Evolutionary conservation across 2,113 vertebrate species (phyloP).

Genomic region (Amblyopsis rosae): DNA sequence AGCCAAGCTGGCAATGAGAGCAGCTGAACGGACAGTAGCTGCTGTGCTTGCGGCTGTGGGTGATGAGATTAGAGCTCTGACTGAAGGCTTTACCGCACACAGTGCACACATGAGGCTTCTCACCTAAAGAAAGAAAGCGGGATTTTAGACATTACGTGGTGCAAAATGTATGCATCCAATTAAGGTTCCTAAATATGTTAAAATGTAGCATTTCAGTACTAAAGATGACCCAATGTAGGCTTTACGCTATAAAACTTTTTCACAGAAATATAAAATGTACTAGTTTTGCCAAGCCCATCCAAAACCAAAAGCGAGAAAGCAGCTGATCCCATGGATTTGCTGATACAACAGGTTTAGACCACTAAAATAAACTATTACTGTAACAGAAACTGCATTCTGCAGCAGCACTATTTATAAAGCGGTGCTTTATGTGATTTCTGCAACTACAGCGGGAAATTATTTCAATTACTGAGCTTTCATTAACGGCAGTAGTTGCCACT

Average conservation of each 20-base stretch:
- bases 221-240: not conserved
- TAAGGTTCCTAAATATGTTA: not conserved
- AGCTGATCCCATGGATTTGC: too few relatives aligned
- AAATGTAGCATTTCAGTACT: not conserved
- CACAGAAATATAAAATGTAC: too few relatives aligned
- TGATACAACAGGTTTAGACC: too few relatives aligned
- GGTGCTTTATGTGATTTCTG: not conserved
- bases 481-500: not conserved
- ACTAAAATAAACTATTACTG: not conserved
- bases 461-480: not conserved
- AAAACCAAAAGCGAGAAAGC: too few relatives aligned
- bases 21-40: slow-evolving; percentile 75
- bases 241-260: too few relatives aligned
- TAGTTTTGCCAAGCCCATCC: too few relatives aligned
- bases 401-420: not conserved
- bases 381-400: not conserved
- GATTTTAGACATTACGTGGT: too few relatives aligned
- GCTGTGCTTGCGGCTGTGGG: slow-evolving; percentile 80
- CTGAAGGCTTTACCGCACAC: slow-evolving; percentile 81
- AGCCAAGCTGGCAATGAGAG: slow-evolving; percentile 58
- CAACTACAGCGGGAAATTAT: not conserved
- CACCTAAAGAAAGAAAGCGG: slow-evolving; percentile 57
- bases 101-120: slow-evolving; percentile 81
- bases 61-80: slow-evolving; percentile 82
- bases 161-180: too few relatives aligned